Evolutionary conservation across 2,888 invertebrate genomes (phyloP).

Genomic region (Aphrophora alni): DNA sequence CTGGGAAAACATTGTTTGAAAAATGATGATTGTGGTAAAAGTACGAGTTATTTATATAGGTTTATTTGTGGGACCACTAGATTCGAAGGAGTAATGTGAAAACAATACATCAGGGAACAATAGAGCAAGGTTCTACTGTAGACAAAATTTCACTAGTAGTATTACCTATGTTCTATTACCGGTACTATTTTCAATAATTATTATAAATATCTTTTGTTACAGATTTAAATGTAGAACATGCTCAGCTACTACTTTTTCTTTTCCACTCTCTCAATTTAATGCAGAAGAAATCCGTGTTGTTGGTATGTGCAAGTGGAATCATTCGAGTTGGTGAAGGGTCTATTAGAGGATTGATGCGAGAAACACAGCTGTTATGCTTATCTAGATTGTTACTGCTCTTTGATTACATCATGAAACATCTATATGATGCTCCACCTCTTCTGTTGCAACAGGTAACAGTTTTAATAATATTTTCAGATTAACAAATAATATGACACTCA

Average conservation of each 20-base stretch:
- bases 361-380: slow-evolving; percentile 78
- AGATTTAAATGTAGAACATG: slow-evolving; percentile 96
- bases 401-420: slow-evolving; percentile 93
- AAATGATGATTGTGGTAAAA: too few relatives aligned
- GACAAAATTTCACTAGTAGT: too few relatives aligned
- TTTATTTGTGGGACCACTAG: too few relatives aligned
- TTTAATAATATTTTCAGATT: background rate
- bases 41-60: too few relatives aligned
- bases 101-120: too few relatives aligned
- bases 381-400: slow-evolving; percentile 85
- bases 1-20: too few relatives aligned
- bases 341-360: slow-evolving; percentile 60
- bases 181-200: too few relatives aligned
- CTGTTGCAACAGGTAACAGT: slow-evolving; percentile 78
- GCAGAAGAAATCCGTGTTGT: slow-evolving; percentile 94
- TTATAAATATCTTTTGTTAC: slow-evolving; percentile 53
- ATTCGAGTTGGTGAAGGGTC: slow-evolving; percentile 55
- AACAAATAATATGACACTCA: too few relatives aligned
- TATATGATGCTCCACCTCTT: slow-evolving; percentile 90
- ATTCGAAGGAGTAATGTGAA: too few relatives aligned
- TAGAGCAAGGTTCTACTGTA: too few relatives aligned
- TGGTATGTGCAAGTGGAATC: slow-evolving; percentile 79
- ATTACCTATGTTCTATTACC: too few relatives aligned
- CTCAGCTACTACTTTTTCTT: slow-evolving; percentile 88
- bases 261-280: slow-evolving; percentile 94